phyloP scores from a whole-genome alignment of 2,888 invertebrate species.

The Plagiodera versicolora region DNA sequence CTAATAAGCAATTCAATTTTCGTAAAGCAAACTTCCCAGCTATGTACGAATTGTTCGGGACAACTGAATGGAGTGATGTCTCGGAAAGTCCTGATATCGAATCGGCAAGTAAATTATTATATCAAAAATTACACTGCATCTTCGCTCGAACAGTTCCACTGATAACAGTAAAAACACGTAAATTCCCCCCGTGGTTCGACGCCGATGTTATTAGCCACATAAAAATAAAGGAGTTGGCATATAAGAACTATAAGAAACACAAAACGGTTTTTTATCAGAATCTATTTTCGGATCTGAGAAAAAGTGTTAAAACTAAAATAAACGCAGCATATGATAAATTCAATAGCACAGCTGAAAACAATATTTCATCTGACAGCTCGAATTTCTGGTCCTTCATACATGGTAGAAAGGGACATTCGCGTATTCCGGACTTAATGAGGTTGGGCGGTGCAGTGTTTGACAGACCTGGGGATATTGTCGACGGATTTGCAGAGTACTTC shows the following conservation, averaged over 20 bases:
- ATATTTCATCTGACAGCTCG: too few relatives aligned
- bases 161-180: constrained; percentile 6
- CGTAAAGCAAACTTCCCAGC: constrained; percentile 6
- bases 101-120: constrained; percentile 5
- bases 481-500: neutral
- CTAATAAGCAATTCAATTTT: constrained; percentile 4
- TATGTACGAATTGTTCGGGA: constrained; percentile 2
- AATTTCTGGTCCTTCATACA: too few relatives aligned
- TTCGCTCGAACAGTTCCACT: too few relatives aligned
- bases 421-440: too few relatives aligned
- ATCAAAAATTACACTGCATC: neutral
- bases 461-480: neutral
- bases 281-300: constrained; percentile 7
- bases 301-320: constrained; percentile 5
- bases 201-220: too few relatives aligned
- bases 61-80: neutral
- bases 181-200: constrained; percentile 2
- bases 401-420: too few relatives aligned
- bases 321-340: too few relatives aligned
- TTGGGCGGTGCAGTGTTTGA: neutral
- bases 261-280: neutral
- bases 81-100: neutral
- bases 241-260: too few relatives aligned
- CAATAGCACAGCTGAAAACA: too few relatives aligned
- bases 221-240: too few relatives aligned